A percentile compares a stretch with the other conserved stretches of the same genome.
Conservation (phyloP, 2,797 vertebrate species). For the Melanogrammus aeglefinus region DNA sequence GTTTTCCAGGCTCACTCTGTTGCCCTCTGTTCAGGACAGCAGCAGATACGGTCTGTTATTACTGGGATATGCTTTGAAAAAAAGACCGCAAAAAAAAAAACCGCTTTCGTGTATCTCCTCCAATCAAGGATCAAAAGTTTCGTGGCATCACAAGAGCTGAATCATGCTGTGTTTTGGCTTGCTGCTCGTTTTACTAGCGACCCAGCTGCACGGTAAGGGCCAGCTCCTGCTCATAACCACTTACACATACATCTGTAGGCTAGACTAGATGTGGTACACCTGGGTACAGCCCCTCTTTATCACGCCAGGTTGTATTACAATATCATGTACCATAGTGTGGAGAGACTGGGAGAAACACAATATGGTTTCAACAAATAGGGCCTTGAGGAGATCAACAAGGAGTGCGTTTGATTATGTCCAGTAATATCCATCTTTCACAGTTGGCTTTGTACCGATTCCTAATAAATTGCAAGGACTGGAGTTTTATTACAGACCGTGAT, state of each 20-base stretch:
- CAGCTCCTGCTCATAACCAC: constrained; percentile 16
- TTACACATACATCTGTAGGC: constrained; percentile 13
- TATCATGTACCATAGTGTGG: constrained; percentile 30
- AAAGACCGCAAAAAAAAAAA: too few species aligned
- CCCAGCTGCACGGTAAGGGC: constrained; percentile 68
- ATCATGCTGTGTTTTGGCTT: constrained; percentile 41
- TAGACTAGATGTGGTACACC: constrained; percentile 33
- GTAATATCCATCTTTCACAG: constrained; percentile 32
- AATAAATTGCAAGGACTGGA: constrained; percentile 47
- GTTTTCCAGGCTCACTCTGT: constrained; percentile 35
- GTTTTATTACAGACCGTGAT: constrained; percentile 29
- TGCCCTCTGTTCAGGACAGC: constrained; percentile 22
- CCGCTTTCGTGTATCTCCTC: constrained; percentile 34
- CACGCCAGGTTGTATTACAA: constrained; percentile 41
- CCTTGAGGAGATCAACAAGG: constrained; percentile 42
- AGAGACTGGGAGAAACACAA: constrained; percentile 39
- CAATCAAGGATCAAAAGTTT: constrained; percentile 30
- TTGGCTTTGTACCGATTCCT: constrained; percentile 39
- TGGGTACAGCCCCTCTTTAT: constrained; percentile 27
- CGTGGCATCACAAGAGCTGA: constrained; percentile 39
- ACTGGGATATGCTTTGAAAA: constrained; percentile 28
- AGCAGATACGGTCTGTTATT: constrained; percentile 29
- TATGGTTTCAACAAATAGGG: constrained; percentile 34
- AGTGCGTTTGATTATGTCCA: constrained; percentile 52
- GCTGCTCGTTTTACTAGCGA: constrained; percentile 53